Evolutionary conservation across 2,888 invertebrate species (phyloP).

Genomic region (Drosophila pullipes): DNA sequence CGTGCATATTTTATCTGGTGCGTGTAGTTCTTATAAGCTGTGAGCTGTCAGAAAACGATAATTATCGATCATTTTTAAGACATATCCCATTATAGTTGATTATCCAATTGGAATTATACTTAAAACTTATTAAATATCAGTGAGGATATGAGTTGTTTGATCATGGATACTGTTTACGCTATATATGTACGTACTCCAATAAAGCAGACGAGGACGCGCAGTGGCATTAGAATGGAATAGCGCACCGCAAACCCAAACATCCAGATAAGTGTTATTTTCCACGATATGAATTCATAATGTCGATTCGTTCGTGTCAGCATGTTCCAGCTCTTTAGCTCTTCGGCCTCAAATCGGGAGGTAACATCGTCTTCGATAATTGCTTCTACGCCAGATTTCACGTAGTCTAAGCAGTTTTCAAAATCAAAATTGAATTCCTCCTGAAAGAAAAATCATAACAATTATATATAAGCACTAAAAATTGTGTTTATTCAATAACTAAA

Average conservation of each 20-base stretch:
- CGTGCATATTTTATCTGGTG: neutral
- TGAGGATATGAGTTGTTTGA: neutral
- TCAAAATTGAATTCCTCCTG: constrained; percentile 88
- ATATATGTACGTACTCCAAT: constrained; percentile 91
- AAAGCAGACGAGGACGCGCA: constrained; percentile 93
- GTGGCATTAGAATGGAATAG: constrained; percentile 95
- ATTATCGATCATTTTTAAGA: neutral
- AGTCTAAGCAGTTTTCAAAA: constrained; percentile 93
- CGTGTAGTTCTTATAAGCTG: neutral
- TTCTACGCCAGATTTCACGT: constrained; percentile 96
- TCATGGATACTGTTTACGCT: neutral
- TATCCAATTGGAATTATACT: neutral
- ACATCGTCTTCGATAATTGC: constrained; percentile 99
- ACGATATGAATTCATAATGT: constrained; percentile 96
- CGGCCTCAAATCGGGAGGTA: constrained; percentile 98
- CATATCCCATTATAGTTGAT: neutral
- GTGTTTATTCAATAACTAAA: neutral
- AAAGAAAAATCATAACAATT: constrained; percentile 35
- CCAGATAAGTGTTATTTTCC: constrained; percentile 97
- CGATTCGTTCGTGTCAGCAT: constrained; percentile 96
- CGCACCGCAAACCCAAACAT: constrained; percentile 96
- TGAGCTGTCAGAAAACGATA: neutral
- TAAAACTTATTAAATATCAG: neutral
- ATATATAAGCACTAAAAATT: neutral
- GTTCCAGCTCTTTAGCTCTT: constrained; percentile 98